phyloP scores from a whole-genome alignment of 2,888 invertebrate species.

The Scotopteryx bipunctaria region DNA sequence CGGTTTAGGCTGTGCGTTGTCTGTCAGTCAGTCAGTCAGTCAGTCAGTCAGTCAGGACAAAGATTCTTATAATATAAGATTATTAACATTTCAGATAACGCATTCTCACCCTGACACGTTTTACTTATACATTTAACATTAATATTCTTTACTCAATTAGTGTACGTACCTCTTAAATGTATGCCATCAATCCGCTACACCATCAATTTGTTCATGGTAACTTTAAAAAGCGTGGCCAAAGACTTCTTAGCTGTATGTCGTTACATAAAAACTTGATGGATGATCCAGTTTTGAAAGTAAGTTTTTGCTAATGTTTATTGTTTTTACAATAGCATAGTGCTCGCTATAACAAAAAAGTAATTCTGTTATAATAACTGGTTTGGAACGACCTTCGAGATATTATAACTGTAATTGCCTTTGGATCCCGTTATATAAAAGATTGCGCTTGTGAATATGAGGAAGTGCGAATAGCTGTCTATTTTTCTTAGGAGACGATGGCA shows the following conservation, averaged over 20 bases:
- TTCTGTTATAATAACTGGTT: conserved; percentile 61
- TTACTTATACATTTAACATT: not conserved
- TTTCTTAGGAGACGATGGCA: not conserved
- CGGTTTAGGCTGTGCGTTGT: too few relatives aligned
- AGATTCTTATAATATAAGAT: not conserved
- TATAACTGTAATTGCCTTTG: conserved; percentile 39
- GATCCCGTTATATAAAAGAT: conserved; percentile 40
- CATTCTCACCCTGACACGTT: conserved; percentile 36
- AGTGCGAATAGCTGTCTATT: conserved; percentile 1
- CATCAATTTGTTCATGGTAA: too few relatives aligned
- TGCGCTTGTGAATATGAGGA: conserved; percentile 13
- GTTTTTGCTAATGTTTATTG: conserved; percentile 55
- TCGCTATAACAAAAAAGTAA: conserved; percentile 50
- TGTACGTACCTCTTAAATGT: too few relatives aligned
- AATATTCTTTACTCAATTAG: not conserved
- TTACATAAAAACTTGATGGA: conserved; percentile 11
- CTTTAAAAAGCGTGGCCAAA: not conserved
- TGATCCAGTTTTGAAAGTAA: conserved; percentile 55
- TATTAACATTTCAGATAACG: conserved; percentile 6
- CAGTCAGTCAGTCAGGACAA: too few relatives aligned
- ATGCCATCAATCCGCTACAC: too few relatives aligned
- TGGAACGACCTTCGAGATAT: conserved; percentile 56
- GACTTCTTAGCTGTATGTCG: not conserved
- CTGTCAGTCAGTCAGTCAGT: too few relatives aligned
- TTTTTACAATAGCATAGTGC: conserved; percentile 54